Evolutionary conservation across 1,140 invertebrate species (phyloP), one percentile per base, ranked within the genome.

Genomic region (Carcinoscorpius rotundicauda): DNA sequence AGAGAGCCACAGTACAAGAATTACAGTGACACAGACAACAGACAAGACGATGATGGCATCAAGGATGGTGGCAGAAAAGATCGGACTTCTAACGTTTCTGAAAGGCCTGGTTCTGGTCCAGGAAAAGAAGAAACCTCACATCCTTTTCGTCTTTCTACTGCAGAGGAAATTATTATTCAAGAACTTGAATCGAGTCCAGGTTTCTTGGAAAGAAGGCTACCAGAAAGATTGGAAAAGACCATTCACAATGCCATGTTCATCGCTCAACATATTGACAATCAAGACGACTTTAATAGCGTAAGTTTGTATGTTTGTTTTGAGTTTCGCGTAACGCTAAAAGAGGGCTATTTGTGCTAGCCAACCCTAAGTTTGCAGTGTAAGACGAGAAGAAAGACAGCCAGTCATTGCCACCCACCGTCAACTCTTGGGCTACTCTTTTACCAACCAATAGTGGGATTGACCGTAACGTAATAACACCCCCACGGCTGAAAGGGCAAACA

Each of bases 241-340:
- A 93, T 91, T 75, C 89, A 93, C 76, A 93, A 91, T 75, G 89
- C 95, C 52, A 83, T 91, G 48, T 95, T 94, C 78, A 95, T 96
- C 66, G 91, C 92, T 3, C 90, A 94, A 72, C 92, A 96, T 74
- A 94, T 92, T 0, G 87, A 89, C 75, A 89, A 93, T 84, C 83
- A 91, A 58, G 91, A 96, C 76, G 67, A 69, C 61, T 69, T 69
- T 55, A 64, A 69, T 51, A 69, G 67, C 62, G 62, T 71, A 11
- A 65, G 70, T 71, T 6, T 9, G 29, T 29, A 29, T 29, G 29
- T 29, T 29, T 29, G 29, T 29, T 29, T 29, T 29, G 29, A 29
- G 2, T 29, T 29, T 29, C 29, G 29, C 29, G 0, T 2, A 29
- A 29, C 0, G 29, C 29, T 29, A 29, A 0, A 29, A 29, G 29